Conservation (phyloP, 2,797 vertebrate genomes). For the Cynopterus sphinx region DNA sequence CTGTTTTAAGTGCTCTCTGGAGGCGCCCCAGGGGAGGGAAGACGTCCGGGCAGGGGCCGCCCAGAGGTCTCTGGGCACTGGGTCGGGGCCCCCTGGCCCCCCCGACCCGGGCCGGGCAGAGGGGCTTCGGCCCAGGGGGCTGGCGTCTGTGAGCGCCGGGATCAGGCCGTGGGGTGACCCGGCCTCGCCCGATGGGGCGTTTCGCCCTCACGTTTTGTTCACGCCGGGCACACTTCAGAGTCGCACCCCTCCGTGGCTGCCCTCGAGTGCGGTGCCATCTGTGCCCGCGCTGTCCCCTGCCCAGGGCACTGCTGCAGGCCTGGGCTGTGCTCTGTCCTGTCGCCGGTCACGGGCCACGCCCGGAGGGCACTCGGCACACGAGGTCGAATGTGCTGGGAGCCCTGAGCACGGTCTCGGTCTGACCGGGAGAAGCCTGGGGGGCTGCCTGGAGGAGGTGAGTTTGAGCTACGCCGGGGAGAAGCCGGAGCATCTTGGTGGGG, state of each 20-base stretch:
- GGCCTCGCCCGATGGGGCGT: rapidly evolving
- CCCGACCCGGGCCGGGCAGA: not conserved
- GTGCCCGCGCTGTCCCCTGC: rapidly evolving
- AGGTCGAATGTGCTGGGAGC: not conserved
- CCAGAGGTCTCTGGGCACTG: rapidly evolving
- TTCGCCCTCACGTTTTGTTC: rapidly evolving
- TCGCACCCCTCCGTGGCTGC: rapidly evolving
- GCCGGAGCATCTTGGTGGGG: not conserved
- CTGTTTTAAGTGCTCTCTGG: not conserved
- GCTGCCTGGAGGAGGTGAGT: not conserved
- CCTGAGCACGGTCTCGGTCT: rapidly evolving
- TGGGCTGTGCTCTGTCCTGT: not conserved
- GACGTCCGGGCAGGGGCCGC: rapidly evolving
- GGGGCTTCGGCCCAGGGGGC: too few relatives aligned
- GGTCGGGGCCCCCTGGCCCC: not conserved
- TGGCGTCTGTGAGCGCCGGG: not conserved
- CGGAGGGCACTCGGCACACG: rapidly evolving
- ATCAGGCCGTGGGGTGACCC: rapidly evolving
- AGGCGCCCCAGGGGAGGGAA: not conserved
- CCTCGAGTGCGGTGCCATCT: rapidly evolving
- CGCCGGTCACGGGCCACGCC: rapidly evolving
- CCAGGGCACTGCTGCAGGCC: not conserved
- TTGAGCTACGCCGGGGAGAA: not conserved
- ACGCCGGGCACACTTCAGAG: rapidly evolving
- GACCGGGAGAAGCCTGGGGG: not conserved